A percentile compares a stretch with the other conserved stretches of the same genome.
Evolutionary conservation across 1,140 invertebrate species (phyloP).

Genomic region (Drosophila biarmipes): DNA sequence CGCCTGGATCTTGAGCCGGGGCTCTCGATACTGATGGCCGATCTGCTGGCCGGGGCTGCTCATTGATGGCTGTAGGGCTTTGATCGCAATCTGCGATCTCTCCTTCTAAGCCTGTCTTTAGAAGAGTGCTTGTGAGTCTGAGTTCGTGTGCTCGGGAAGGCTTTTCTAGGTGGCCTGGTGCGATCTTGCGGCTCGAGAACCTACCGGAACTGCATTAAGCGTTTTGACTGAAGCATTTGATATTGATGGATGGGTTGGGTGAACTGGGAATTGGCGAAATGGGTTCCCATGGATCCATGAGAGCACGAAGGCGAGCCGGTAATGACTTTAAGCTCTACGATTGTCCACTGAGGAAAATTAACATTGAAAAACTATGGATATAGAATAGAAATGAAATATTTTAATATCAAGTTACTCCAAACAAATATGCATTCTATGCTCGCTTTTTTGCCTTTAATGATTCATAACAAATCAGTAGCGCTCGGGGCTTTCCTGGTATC

Average conservation of each 20-base stretch:
- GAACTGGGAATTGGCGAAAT: constrained; percentile 38
- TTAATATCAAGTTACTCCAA: too few species aligned
- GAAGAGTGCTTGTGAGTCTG: constrained; percentile 9
- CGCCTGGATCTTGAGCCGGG: constrained; percentile 25
- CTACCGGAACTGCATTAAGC: constrained; percentile 50
- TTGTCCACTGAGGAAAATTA: constrained; percentile 5
- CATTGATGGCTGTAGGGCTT: constrained; percentile 44
- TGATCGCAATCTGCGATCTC: constrained; percentile 40
- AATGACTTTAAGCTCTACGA: not conserved
- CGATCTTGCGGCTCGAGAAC: constrained; percentile 31
- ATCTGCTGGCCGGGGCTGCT: constrained; percentile 8
- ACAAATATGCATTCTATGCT: too few species aligned
- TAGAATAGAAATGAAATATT: not conserved
- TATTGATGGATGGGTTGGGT: constrained; percentile 47
- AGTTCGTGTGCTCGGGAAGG: constrained; percentile 17
- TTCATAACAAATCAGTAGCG: not conserved
- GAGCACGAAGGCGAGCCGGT: not conserved
- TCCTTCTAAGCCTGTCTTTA: constrained; percentile 32
- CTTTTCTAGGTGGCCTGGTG: constrained; percentile 61
- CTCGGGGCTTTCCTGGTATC: constrained; percentile 8
- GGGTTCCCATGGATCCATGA: constrained; percentile 34
- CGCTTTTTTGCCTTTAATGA: not conserved
- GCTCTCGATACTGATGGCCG: constrained; percentile 32
- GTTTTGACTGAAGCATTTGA: constrained; percentile 48
- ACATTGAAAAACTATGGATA: not conserved